Evolutionary conservation across 2,113 vertebrate species (phyloP).

Genomic region (Probosciger aterrimus): DNA sequence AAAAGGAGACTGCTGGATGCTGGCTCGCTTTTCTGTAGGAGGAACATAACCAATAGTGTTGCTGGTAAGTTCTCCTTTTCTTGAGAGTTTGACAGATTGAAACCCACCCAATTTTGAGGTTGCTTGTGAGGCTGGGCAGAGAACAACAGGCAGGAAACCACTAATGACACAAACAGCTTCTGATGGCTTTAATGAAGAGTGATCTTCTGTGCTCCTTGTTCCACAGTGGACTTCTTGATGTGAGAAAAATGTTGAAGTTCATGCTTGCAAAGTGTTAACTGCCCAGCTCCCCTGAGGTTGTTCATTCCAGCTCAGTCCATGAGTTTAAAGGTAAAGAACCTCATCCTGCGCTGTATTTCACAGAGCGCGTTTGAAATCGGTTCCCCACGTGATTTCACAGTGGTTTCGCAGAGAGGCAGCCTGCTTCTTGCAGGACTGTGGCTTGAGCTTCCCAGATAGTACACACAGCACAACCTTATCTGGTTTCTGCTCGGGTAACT

Average conservation of each 20-base stretch:
- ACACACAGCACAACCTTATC: not conserved
- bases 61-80: not conserved
- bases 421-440: not conserved
- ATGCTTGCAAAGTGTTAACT: not conserved
- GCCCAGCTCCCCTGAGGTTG: accelerated
- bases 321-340: not conserved
- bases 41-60: too few species aligned
- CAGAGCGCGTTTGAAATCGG: accelerated
- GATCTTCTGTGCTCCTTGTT: not conserved
- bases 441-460: not conserved
- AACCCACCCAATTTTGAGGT: not conserved
- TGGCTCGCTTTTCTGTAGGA: accelerated
- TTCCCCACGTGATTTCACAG: too few species aligned
- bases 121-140: not conserved
- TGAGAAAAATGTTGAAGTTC: accelerated
- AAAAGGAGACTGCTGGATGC: not conserved
- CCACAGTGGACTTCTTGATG: not conserved
- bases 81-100: not conserved
- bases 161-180: not conserved
- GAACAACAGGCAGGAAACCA: not conserved
- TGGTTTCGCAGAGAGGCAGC: not conserved
- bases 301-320: accelerated
- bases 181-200: not conserved
- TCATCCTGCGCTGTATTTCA: accelerated
- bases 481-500: not conserved